A percentile compares a stretch with the other conserved stretches of the same genome.
Conservation (phyloP, 2,113 vertebrate species). For the Apaloderma vittatum region DNA sequence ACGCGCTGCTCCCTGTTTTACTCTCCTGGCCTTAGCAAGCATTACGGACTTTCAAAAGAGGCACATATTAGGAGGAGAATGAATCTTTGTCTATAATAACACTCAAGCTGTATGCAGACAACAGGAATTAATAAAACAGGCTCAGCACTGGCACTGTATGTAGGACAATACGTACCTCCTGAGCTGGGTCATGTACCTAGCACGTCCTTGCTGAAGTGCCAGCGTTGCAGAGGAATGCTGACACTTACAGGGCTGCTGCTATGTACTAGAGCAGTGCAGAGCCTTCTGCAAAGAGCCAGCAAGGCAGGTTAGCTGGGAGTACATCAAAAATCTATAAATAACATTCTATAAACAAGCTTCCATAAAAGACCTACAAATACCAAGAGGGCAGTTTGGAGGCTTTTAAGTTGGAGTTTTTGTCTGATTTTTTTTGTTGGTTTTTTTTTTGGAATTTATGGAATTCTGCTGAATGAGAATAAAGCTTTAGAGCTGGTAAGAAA, state of each 20-base stretch:
- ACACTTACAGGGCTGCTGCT: conserved; percentile 15
- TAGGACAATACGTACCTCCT: conserved; percentile 36
- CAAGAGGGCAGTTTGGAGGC: background rate
- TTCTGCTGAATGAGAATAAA: background rate
- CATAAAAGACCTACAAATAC: conserved; percentile 33
- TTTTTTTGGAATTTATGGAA: background rate
- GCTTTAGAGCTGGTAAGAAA: background rate
- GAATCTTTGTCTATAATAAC: background rate
- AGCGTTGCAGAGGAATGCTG: conserved; percentile 45
- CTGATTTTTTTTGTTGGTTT: background rate
- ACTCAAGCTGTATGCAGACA: background rate
- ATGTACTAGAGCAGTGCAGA: background rate
- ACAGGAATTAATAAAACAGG: conserved; percentile 3
- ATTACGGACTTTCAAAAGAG: background rate
- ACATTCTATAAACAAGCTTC: conserved; percentile 18
- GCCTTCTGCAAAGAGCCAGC: conserved; percentile 23
- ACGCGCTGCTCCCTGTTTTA: background rate
- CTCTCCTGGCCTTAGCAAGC: background rate
- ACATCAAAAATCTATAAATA: conserved; percentile 30
- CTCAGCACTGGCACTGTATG: conserved; percentile 23
- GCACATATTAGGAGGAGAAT: background rate
- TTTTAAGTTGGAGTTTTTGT: background rate
- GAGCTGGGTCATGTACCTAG: conserved; percentile 20
- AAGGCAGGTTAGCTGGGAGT: conserved; percentile 21
- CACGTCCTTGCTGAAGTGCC: conserved; percentile 40